Percentiles rank a stretch among this genome's conserved stretches.
Evolutionary conservation across 2,113 vertebrate species (phyloP).

Genomic region (Solenodon paradoxus): DNA sequence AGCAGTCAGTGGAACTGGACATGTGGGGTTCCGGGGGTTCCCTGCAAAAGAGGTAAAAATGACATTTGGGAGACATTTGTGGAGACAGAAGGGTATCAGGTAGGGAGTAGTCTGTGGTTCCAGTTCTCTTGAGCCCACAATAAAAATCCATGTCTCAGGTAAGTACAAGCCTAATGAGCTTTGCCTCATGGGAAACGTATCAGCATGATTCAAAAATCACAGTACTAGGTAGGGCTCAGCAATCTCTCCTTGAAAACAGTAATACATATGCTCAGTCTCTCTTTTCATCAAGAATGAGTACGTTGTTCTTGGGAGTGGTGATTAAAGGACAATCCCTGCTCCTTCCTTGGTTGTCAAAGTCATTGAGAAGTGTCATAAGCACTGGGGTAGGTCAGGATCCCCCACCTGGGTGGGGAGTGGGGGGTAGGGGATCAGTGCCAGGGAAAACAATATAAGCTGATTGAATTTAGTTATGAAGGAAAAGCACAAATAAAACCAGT

Average conservation of each 20-base stretch:
- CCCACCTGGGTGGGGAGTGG: no score
- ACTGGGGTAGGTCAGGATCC: no score
- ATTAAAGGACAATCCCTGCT: no score
- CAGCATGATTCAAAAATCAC: not conserved
- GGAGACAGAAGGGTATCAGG: not conserved
- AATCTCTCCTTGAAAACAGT: not conserved
- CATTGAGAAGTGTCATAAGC: no score
- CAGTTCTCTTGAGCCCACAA: not conserved
- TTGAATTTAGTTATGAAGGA: no score
- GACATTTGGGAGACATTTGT: not conserved
- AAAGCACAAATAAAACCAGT: no score
- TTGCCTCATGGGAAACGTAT: not conserved
- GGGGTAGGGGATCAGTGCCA: no score
- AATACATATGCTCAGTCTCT: not conserved
- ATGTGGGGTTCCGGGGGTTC: not conserved
- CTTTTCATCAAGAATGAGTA: no score
- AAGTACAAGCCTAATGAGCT: not conserved
- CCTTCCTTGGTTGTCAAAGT: no score
- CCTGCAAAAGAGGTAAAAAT: not conserved
- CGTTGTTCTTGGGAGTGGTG: no score
- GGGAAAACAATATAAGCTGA: no score
- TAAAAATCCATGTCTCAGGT: not conserved
- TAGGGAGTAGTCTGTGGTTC: not conserved
- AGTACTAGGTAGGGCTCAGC: not conserved
- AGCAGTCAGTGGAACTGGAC: not conserved